phyloP scores from a whole-genome alignment of 1,140 invertebrate species.

The Stenopsyche tienmushanensis region DNA sequence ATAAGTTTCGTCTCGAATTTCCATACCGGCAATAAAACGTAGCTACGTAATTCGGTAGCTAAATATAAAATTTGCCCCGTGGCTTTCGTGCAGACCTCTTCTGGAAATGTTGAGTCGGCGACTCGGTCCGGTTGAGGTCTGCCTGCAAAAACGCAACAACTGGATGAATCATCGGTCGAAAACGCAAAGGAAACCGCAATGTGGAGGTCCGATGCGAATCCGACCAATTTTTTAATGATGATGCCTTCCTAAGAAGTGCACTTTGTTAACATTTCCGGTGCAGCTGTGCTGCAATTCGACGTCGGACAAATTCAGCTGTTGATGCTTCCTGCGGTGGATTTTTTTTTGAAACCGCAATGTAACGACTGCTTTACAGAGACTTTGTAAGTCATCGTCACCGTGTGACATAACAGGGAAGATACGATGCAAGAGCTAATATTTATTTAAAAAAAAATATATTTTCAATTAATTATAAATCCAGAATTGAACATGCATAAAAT shows the following conservation, averaged over 20 bases:
- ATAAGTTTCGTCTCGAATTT: conserved; percentile 23
- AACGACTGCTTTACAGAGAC: too few species aligned
- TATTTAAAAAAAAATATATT: too few species aligned
- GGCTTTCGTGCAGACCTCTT: conserved; percentile 6
- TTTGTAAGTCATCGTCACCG: too few species aligned
- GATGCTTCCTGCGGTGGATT: background rate
- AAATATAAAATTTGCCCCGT: conserved; percentile 16
- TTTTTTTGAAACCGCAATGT: too few species aligned
- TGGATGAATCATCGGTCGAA: background rate
- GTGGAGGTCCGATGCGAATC: background rate
- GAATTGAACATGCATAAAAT: too few species aligned
- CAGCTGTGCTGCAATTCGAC: background rate
- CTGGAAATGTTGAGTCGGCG: background rate
- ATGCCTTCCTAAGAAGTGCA: background rate
- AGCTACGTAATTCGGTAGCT: conserved; percentile 29
- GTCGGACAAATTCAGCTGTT: too few species aligned
- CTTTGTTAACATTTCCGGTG: background rate
- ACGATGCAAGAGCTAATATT: too few species aligned
- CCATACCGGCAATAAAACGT: conserved; percentile 5
- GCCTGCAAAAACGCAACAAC: too few species aligned
- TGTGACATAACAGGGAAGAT: too few species aligned
- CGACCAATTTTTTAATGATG: background rate
- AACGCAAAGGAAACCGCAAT: too few species aligned
- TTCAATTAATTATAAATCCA: too few species aligned
- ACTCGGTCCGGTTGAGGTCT: background rate